Percentiles rank a stretch among this genome's conserved stretches.
These are phyloP conservation scores for Pipra filicauda DNA, from an alignment of 2,113 vertebrate genomes.

Conservation along the genomic window DNA sequence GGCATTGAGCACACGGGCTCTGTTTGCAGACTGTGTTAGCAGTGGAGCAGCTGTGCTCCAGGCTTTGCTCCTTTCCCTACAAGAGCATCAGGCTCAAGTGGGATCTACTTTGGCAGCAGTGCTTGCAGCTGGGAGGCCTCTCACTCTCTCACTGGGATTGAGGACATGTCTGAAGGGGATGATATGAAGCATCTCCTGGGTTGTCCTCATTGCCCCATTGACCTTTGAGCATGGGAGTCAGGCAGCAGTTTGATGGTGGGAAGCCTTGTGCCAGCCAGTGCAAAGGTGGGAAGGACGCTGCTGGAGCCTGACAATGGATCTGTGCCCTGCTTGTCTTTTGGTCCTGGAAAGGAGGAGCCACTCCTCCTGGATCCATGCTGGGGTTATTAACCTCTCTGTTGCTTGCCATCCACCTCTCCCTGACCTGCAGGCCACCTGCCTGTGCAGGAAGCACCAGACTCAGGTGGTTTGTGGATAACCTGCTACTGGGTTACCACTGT, in stretches of 20 bases:
- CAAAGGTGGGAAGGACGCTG: neutral
- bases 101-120: constrained; percentile 23
- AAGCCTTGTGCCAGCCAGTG: neutral
- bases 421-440: neutral
- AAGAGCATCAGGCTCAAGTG: constrained; percentile 21
- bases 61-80: neutral
- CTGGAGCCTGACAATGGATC: neutral
- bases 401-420: neutral
- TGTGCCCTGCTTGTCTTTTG: neutral
- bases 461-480: neutral
- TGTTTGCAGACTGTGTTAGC: neutral
- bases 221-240: neutral
- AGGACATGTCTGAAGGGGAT: neutral
- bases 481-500: neutral
- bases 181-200: neutral
- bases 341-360: neutral
- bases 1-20: neutral
- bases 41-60: constrained; percentile 16
- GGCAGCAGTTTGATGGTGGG: neutral
- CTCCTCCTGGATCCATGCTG: neutral
- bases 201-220: neutral
- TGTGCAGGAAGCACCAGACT: neutral
- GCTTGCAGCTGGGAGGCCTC: constrained; percentile 23
- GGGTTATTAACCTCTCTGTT: neutral
- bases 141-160: neutral